phyloP scores from a whole-genome alignment of 2,113 vertebrate species.

The Hemibagrus wyckioides region DNA sequence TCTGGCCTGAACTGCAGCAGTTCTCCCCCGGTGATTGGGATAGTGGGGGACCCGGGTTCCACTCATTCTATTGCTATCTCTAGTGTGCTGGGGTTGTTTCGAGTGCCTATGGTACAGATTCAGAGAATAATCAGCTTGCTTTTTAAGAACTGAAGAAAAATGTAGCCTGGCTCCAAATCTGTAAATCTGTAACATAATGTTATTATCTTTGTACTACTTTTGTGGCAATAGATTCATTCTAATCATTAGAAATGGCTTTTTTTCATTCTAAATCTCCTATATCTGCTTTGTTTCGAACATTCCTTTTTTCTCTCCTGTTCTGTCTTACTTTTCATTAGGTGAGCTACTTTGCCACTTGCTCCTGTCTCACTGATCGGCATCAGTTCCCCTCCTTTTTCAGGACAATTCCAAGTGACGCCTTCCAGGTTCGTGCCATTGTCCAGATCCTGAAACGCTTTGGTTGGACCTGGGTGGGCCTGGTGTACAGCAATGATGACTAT shows the following conservation, averaged over 20 bases:
- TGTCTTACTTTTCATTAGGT: conserved; percentile 45
- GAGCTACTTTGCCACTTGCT: conserved; percentile 59
- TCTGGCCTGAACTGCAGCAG: conserved; percentile 54
- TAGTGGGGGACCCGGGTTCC: conserved; percentile 67
- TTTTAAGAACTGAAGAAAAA: background rate
- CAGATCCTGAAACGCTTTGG: conserved; percentile 59
- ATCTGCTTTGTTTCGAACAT: background rate
- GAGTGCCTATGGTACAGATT: conserved; percentile 64
- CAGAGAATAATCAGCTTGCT: background rate
- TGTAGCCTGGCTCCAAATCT: background rate
- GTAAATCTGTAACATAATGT: background rate
- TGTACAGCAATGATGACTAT: conserved; percentile 68
- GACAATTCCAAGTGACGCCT: conserved; percentile 60
- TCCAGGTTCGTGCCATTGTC: conserved; percentile 60
- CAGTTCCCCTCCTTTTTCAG: conserved; percentile 61
- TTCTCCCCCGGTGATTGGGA: conserved; percentile 61
- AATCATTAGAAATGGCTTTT: background rate
- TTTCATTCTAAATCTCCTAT: background rate
- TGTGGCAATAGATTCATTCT: background rate
- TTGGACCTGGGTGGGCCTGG: conserved; percentile 66
- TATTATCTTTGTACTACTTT: background rate
- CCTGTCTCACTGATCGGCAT: conserved; percentile 53
- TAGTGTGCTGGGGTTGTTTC: conserved; percentile 63
- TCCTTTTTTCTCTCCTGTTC: background rate
- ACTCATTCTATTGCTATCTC: conserved; percentile 67